Evolutionary conservation across 2,888 invertebrate species (phyloP).

Genomic region (Sphecodes monilicornis): DNA sequence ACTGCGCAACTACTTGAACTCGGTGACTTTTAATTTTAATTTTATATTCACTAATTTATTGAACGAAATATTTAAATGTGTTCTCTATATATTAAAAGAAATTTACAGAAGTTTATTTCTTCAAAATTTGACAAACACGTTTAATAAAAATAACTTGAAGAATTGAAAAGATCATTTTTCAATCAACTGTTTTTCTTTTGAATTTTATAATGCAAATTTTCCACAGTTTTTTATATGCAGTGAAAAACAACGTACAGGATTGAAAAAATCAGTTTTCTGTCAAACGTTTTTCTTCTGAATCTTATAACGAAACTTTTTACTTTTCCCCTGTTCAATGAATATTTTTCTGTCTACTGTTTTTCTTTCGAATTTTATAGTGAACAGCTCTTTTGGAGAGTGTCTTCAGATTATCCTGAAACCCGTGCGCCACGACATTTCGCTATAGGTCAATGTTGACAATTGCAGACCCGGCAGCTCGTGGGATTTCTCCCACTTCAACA

Average conservation of each 20-base stretch:
- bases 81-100: not conserved
- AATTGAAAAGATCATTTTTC: not conserved
- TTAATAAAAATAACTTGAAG: not conserved
- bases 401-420: not conserved
- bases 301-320: too few relatives aligned
- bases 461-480: not conserved
- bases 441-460: conserved; percentile 4
- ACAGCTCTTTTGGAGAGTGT: not conserved
- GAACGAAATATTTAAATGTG: not conserved
- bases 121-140: not conserved
- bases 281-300: too few relatives aligned
- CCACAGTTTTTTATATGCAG: too few relatives aligned
- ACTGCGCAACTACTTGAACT: not conserved
- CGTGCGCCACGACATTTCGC: not conserved
- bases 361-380: not conserved
- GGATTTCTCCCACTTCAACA: not conserved
- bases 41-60: not conserved
- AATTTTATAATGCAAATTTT: too few relatives aligned
- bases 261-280: too few relatives aligned
- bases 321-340: too few relatives aligned
- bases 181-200: too few relatives aligned
- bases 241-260: too few relatives aligned
- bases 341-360: not conserved
- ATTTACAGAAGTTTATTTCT: not conserved
- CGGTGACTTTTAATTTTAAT: not conserved